Evolutionary conservation across 23 tunicate genomes (phyloP), one percentile per base, ranked within the genome.

Genomic region (Ascidia mentula): DNA sequence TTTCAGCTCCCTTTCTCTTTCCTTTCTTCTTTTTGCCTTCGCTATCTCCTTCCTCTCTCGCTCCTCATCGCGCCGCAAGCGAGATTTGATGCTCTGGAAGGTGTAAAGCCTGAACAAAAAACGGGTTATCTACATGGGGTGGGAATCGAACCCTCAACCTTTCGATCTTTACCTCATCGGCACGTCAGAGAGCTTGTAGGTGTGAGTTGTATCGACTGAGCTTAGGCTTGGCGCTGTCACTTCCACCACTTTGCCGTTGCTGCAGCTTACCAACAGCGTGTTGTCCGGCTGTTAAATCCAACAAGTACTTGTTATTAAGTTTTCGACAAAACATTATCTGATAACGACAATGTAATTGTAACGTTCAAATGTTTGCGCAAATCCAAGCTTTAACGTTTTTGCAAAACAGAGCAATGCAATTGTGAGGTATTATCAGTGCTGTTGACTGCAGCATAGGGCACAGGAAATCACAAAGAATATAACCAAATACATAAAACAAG

Each of bases 61-160:
- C 60, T 79, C 84, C 77, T 93, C 98, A 60, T 93, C 87, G 33
- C 87, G 74, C 12, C 93, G 76, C 42, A 93, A 74, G 40, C 73
- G 81, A 0, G 98, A 85, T 72, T 93, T 93, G 80, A 93, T 80
- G 73, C 98, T 85, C 84, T 93, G 83, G 78, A 93, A 93, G 34
- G 93, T 78, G 78, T 46, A 93, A 69, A 76, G 78, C 38, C 92
- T 88, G 82, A 32, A 72, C 36, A 72, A 76, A 32, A 79, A 59
- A 40, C 46, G 24, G 2, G 24, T 53, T 3, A 53, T 6, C 1
- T 20, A 53, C 22, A 53, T 20, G 7, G 1, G 4, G 13, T 53
- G 13, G 24, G 24, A 42, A 42, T 9, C n/a, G n/a, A n/a, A n/a
- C n/a, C n/a, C n/a, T n/a, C n/a, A n/a, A n/a, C n/a, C 12, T 20